Conservation (phyloP, 2,797 vertebrate species). For the Syngnathus acus region DNA sequence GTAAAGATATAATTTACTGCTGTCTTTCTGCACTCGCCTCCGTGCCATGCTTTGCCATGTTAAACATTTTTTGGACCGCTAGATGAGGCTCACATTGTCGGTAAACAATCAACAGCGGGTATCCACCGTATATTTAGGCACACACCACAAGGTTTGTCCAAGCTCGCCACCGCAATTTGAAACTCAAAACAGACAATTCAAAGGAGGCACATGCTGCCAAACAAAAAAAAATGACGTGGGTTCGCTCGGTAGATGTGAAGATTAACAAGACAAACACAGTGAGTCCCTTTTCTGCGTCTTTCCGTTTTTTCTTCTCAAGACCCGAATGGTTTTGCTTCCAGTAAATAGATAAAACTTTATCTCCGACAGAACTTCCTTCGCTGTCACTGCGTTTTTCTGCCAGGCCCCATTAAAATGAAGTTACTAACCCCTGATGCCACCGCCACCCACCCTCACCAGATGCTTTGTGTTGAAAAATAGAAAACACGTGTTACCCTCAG, state of each 20-base stretch:
- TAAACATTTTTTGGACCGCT: slow-evolving; percentile 6
- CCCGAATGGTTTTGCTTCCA: background rate
- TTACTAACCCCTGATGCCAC: background rate
- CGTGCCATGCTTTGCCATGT: slow-evolving; percentile 20
- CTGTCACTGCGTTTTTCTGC: background rate
- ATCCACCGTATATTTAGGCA: slow-evolving; percentile 21
- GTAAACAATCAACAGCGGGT: slow-evolving; percentile 31
- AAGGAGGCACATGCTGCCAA: background rate
- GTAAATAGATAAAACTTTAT: background rate
- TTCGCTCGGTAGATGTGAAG: background rate
- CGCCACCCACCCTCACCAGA: background rate
- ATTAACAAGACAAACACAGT: slow-evolving; percentile 11
- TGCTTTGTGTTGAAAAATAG: slow-evolving; percentile 1
- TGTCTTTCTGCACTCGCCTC: slow-evolving; percentile 8
- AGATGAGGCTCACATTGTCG: slow-evolving; percentile 25
- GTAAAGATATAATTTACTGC: slow-evolving; percentile 24
- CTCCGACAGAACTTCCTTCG: slow-evolving; percentile 2
- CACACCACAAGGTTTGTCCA: slow-evolving; percentile 21
- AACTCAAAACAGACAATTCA: slow-evolving; percentile 5
- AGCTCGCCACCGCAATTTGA: slow-evolving; percentile 18
- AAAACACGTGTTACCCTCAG: background rate
- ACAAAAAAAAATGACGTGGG: no score
- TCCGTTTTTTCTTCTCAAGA: background rate
- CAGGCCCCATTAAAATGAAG: background rate
- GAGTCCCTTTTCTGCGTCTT: slow-evolving; percentile 6